A percentile compares a stretch with the other conserved stretches of the same genome.
phyloP scores from a whole-genome alignment of 2,113 vertebrate genomes.

The Pomatorhinus ruficollis region DNA sequence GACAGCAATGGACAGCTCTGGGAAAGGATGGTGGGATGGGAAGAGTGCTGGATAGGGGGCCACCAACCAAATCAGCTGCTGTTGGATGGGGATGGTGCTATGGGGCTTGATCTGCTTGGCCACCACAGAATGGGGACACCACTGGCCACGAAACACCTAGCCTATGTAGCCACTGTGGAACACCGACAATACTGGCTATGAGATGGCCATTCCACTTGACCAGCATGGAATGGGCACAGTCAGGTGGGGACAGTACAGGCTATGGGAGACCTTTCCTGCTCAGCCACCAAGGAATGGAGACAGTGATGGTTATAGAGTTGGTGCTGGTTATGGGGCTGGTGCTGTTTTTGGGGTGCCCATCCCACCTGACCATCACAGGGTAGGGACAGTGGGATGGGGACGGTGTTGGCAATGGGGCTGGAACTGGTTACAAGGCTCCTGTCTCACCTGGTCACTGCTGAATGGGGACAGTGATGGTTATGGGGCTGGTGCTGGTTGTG shows the following conservation, averaged over 20 bases:
- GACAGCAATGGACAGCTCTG: neutral
- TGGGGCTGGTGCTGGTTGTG: neutral
- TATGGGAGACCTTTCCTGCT: neutral
- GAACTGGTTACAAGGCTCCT: neutral
- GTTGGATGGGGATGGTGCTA: rapidly evolving
- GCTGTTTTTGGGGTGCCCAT: neutral
- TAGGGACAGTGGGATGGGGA: neutral
- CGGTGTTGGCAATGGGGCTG: neutral
- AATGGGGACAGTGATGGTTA: neutral
- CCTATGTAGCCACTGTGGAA: neutral
- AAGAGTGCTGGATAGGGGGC: neutral
- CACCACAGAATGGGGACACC: neutral
- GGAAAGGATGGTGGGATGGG: neutral
- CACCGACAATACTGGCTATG: neutral
- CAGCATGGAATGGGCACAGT: neutral
- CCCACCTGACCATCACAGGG: neutral
- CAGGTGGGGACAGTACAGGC: no score
- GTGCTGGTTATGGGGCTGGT: neutral
- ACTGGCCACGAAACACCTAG: neutral
- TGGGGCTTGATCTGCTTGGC: neutral
- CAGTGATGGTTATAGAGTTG: neutral
- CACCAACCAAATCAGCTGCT: neutral
- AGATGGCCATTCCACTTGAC: neutral
- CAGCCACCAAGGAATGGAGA: neutral
- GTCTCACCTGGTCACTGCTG: neutral